Percentiles rank a stretch among this genome's conserved stretches.
These are phyloP conservation scores for Ceratoteleas bidentatus DNA, from an alignment of 1,140 invertebrate species.

Conservation along the genomic window DNA sequence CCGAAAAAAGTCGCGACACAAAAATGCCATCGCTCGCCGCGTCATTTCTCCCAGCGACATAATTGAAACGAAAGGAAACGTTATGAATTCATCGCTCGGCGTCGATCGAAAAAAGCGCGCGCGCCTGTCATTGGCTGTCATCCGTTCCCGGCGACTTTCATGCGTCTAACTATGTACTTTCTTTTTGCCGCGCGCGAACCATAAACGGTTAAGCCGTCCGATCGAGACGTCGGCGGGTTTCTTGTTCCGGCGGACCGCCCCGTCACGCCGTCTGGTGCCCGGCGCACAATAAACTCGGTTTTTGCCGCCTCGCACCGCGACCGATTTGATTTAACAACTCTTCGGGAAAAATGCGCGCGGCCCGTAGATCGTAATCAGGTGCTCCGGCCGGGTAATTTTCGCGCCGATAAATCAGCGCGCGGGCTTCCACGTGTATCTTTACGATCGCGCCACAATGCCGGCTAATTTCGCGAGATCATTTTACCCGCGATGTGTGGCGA, in stretches of 20 bases:
- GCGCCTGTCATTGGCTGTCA: slow-evolving; percentile 44
- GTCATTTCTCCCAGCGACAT: slow-evolving; percentile 10
- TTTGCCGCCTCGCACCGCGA: slow-evolving; percentile 48
- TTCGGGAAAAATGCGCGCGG: slow-evolving; percentile 52
- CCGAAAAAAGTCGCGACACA: too few species aligned
- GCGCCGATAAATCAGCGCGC: slow-evolving; percentile 51
- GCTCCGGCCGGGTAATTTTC: slow-evolving; percentile 59
- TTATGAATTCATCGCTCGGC: slow-evolving; percentile 49
- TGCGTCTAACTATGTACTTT: slow-evolving; percentile 55
- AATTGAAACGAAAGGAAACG: slow-evolving; percentile 43
- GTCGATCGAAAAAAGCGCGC: slow-evolving; percentile 39
- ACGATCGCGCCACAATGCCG: slow-evolving; percentile 25
- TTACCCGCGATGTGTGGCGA: slow-evolving; percentile 21
- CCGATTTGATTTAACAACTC: slow-evolving; percentile 66
- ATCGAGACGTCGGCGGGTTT: slow-evolving; percentile 59
- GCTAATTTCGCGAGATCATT: slow-evolving; percentile 53
- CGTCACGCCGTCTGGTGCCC: slow-evolving; percentile 55
- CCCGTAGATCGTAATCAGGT: slow-evolving; percentile 63
- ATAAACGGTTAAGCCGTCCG: slow-evolving; percentile 62
- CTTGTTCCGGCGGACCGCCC: slow-evolving; percentile 48
- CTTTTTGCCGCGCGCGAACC: slow-evolving; percentile 59
- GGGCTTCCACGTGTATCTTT: slow-evolving; percentile 34
- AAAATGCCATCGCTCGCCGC: too few species aligned
- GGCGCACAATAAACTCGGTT: slow-evolving; percentile 53
- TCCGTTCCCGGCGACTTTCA: slow-evolving; percentile 43